Base-by-base conservation (phyloP, 2,797 vertebrate species). In the Diceros bicornis region DNA sequence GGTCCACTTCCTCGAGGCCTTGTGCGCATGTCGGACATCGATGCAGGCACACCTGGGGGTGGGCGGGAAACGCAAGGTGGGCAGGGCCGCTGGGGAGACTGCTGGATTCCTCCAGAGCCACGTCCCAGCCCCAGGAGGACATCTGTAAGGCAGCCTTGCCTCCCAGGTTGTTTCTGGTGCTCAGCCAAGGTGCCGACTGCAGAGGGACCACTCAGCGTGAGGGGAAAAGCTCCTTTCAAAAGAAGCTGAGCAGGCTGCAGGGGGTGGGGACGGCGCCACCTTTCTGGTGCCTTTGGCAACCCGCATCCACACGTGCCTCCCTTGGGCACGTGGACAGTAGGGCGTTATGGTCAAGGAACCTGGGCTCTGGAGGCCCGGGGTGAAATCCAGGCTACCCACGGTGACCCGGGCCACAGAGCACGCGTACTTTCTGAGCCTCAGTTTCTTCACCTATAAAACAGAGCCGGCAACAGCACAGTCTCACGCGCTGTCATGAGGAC, bases 21-120 rank as follows among this genome's bases (percentile, higher is more conserved):
- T 99, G 94, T 99, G 99, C 1, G 99, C 99, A 0, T 99, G 99
- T 1, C 99, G 98, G 14, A 99, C 99, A 57, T 99, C 99, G 8
- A 99, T 99, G 97, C 99, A 99, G 96, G 99, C 99, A 0, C 99
- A 99, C 95, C 99, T 99, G 96, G n/a, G n/a, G 0, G 8, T 5
- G 6, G 47, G 55, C 55, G 25, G 5, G 10, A 17, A 7, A 16
- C 32, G n/a, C 29, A 1, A 7, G 84, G 29, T 90, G n/a, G 71
- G 1, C 0, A 0, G 0, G 72, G 7, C 34, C 18, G 0, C 20
- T 0, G 21, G 18, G 68, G 23, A 32, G 78, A 23, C 9, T 12
- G 41, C 5, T 13, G 12, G 41, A 27, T 5, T 27, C 64, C 66
- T 50, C 44, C 0, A 10, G 47, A 29, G 61, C 27, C 62, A 27